Evolutionary conservation across 2,888 invertebrate genomes (phyloP), one percentile per base, ranked within the genome.

Genomic region (Aromia moschata): DNA sequence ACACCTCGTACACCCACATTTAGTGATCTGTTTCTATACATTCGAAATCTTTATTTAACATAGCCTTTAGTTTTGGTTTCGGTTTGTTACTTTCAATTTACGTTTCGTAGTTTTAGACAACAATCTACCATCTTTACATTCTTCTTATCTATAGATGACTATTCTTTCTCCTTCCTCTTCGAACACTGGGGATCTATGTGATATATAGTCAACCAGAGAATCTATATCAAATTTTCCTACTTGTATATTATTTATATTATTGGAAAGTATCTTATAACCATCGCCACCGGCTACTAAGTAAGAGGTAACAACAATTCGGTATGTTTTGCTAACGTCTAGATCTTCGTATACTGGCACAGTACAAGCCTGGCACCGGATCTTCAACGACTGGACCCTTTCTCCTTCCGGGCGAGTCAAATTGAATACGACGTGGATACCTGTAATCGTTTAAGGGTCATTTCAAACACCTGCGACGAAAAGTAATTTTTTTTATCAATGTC

Each of bases 241-340:
- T 46, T 75, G 71, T 31, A 82, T 52, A 72, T 87, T 85, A 55
- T 81, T 76, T 11, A 85, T 76, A 68, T 85, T 81, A 0, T 84
- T 72, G 0, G 81, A 72, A 40, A 88, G 67, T 71, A 84, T 80
- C 58, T 80, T 69, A 73, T 84, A 90, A 0, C 89, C 89, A 72
- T 90, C 89, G 44, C 91, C 91, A 9, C 91, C 92, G 16, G 82
- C 82, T 1, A 84, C 84, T 55, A 91, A 78, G 73, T 87, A 91
- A 68, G 83, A 82, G 44, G 86, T 83, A 1, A 87, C 74, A n/a
- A 87, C 80, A 0, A 93, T 77, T 10, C 85, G 81, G 79, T 93
- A 93, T 15, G 80, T 81, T 64, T 83, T 79, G 31, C 82, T 75
- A 0, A 74, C 69, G 31, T 86, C 81, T n/a, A 93, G 80, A 0